Conservation (phyloP, 2,113 vertebrate species). For the Talpa occidentalis region DNA sequence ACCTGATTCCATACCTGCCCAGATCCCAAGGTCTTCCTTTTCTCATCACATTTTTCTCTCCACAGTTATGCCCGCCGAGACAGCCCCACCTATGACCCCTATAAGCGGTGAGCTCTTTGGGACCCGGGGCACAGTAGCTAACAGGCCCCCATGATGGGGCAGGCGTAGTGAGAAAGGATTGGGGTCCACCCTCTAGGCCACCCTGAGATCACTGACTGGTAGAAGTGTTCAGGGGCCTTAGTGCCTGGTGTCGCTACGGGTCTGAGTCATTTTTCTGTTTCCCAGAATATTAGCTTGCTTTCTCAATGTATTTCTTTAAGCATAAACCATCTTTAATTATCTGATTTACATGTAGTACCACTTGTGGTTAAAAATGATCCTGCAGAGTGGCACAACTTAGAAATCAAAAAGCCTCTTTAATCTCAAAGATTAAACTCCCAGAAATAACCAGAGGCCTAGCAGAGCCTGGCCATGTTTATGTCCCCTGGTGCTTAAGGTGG, state of each 20-base stretch:
- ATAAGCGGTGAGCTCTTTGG: constrained; percentile 90
- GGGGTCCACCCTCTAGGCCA: not conserved
- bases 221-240: not conserved
- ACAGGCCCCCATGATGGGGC: not conserved
- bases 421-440: not conserved
- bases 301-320: not conserved
- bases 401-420: not conserved
- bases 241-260: not conserved
- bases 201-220: not conserved
- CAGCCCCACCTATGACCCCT: constrained; percentile 97
- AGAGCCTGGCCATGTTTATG: not conserved
- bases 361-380: not conserved
- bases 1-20: fast-evolving
- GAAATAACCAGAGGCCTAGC: not conserved
- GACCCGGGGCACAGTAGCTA: fast-evolving
- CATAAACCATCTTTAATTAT: not conserved
- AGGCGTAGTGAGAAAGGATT: not conserved
- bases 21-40: fast-evolving
- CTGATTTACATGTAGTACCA: not conserved
- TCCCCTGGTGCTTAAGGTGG: not conserved
- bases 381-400: not conserved
- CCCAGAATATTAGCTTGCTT: not conserved
- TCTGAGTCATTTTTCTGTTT: not conserved
- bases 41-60: not conserved
- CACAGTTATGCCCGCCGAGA: constrained; percentile 95